Conservation (phyloP, 2,888 invertebrate genomes). For the Oithona nana region DNA sequence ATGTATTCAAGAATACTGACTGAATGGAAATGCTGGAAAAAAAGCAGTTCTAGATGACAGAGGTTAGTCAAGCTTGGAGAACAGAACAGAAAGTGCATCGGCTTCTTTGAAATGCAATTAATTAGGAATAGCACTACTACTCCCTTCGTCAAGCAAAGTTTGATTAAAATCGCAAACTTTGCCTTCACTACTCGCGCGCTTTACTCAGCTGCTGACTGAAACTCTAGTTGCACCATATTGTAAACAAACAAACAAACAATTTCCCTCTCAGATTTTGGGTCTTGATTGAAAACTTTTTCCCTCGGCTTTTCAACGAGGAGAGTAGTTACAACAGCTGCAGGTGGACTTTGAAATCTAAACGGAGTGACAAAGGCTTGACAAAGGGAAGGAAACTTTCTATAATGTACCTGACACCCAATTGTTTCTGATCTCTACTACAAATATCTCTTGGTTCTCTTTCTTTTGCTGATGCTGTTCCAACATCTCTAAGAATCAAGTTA, state of each 20-base stretch:
- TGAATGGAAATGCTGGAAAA: background rate
- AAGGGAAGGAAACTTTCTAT: background rate
- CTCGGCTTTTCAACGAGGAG: no score
- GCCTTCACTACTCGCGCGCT: background rate
- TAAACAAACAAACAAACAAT: background rate
- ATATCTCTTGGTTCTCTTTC: no score
- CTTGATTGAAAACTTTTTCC: background rate
- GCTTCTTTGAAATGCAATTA: background rate
- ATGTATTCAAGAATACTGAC: background rate
- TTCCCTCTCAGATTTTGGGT: background rate
- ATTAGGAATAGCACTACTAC: background rate
- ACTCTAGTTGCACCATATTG: background rate
- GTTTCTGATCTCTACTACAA: background rate
- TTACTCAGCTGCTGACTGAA: background rate
- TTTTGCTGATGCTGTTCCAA: no score
- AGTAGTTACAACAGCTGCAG: no score
- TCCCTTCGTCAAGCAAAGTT: background rate
- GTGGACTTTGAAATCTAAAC: no score
- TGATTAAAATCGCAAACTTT: background rate
- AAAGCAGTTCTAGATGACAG: background rate
- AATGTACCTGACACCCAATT: background rate
- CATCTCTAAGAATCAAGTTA: background rate
- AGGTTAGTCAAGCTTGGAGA: no score
- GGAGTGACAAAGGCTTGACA: no score
- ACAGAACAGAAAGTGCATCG: background rate